Percentiles rank a stretch among this genome's conserved stretches.
These are phyloP conservation scores for Physeter macrocephalus DNA, from an alignment of 2,113 vertebrate genomes.

Conservation along the genomic window DNA sequence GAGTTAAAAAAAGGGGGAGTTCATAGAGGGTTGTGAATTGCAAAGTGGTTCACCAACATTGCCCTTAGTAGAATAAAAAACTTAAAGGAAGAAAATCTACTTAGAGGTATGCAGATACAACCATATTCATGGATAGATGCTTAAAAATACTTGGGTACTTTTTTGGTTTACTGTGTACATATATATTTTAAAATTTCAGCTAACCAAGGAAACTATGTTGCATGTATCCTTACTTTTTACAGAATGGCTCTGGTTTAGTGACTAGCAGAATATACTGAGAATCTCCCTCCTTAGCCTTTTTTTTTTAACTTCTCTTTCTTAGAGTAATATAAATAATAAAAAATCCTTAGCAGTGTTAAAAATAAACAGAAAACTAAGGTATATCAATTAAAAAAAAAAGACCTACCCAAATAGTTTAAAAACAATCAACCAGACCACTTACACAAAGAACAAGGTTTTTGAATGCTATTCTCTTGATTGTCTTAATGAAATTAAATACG, in stretches of 20 bases:
- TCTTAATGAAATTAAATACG: constrained; percentile 28
- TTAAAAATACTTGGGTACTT: background rate
- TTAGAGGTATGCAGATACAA: background rate
- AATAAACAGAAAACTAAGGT: background rate
- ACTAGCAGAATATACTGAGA: background rate
- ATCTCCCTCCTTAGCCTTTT: background rate
- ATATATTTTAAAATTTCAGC: background rate
- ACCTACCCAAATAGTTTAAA: background rate
- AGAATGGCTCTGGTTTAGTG: background rate
- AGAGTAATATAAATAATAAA: background rate
- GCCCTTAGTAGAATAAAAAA: background rate
- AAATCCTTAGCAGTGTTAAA: background rate
- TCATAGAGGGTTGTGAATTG: background rate
- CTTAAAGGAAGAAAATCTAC: background rate
- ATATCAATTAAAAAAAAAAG: background rate
- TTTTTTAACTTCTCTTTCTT: background rate
- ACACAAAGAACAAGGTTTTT: background rate
- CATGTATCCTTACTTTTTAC: background rate
- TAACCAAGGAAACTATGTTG: background rate
- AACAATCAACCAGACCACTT: background rate
- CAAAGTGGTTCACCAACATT: background rate
- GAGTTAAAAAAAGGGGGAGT: background rate
- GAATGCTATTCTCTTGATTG: constrained; percentile 28
- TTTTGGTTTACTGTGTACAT: background rate
- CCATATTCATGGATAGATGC: background rate